These are phyloP conservation scores for Zoanthus gigantus DNA, from an alignment of 92 coral and sea anemone genomes.

Conservation along the genomic window DNA sequence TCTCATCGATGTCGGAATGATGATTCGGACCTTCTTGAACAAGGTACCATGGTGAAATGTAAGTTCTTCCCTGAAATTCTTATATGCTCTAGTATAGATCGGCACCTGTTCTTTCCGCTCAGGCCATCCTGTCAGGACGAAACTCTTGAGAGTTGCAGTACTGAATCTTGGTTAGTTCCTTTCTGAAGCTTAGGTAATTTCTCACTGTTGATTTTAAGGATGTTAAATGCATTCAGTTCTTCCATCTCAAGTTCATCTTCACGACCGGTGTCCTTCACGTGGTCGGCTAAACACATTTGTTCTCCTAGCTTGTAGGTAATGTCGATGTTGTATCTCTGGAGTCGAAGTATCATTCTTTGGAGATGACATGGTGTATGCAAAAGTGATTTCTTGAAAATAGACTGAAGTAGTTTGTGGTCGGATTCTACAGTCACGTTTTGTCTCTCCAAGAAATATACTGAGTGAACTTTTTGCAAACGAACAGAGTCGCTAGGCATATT, in stretches of 20 bases:
- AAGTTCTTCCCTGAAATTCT: conserved; percentile 18
- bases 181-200: neutral
- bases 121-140: no score
- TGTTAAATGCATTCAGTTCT: neutral
- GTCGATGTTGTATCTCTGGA: neutral
- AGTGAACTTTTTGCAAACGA: no score
- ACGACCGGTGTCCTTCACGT: conserved; percentile 30
- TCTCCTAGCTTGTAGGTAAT: no score
- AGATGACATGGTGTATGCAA: no score
- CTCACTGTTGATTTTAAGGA: neutral
- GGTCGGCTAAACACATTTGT: neutral
- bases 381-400: no score
- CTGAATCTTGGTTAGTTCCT: neutral
- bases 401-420: neutral
- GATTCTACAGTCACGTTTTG: neutral
- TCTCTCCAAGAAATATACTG: no score
- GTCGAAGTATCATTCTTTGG: neutral
- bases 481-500: no score
- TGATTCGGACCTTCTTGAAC: neutral
- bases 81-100: neutral
- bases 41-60: conserved; percentile 46
- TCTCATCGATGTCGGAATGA: neutral
- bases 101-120: neutral
- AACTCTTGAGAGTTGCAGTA: neutral
- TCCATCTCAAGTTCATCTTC: conserved; percentile 34